Evolutionary conservation across 2,797 vertebrate species (phyloP), one percentile per base, ranked within the genome.

Genomic region (Jordanella pulchra): DNA sequence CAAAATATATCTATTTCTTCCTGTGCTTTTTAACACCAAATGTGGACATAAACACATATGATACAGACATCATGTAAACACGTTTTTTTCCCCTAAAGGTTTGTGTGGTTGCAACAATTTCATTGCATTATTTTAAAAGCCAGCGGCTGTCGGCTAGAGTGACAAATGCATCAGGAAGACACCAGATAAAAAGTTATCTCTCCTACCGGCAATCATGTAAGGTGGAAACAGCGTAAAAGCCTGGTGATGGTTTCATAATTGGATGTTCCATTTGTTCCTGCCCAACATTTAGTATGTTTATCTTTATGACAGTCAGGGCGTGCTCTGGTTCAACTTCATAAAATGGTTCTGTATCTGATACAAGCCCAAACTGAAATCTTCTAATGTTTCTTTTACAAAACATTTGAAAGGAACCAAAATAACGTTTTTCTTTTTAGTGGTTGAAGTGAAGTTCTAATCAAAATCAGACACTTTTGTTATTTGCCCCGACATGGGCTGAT

Each of bases 301-400:
- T 94, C 93, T 95, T 94, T 94, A 95, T 81, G 89, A 80, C 91
- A 73, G 51, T 63, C 14, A 42, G 89, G 91, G 85, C 58, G 89
- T 91, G 86, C 73, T 84, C 50, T 0, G 28, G 64, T 81, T 54
- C 44, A 77, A 76, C 81, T 90, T 89, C 83, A 93, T 89, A 91
- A 92, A 91, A 83, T 17, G 7, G 55, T 92, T 93, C 89, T 80
- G 90, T 81, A 93, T 93, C 88, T 67, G 27, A 64, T 48, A 3
- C 69, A 75, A 80, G 67, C 55, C 66, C 76, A 39, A 12, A 51
- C 69, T 65, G n/a, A 77, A 73, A 67, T 69, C 76, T 56, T 42
- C 64, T 78, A 72, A 0, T 63, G 28, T 75, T 54, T 60, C 61
- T 60, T 13, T 25, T 11, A 23, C 0, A 0, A 11, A 28, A 4